phyloP scores from a whole-genome alignment of 2,888 invertebrate genomes.

The Drosophila koepferae region DNA sequence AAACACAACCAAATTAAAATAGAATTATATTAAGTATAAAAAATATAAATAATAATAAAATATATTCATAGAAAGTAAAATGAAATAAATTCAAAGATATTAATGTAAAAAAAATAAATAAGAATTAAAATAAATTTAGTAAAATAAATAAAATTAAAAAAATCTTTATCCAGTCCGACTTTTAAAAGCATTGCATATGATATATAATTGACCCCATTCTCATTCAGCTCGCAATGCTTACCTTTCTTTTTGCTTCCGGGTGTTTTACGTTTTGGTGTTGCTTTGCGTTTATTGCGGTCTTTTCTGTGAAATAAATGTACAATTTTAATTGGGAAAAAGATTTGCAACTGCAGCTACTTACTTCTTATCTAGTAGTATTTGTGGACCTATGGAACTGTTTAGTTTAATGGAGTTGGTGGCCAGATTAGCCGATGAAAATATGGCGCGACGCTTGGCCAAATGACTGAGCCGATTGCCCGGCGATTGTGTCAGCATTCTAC shows the following conservation, averaged over 20 bases:
- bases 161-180: neutral
- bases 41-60: no score
- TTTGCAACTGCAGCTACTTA: slow-evolving; percentile 35
- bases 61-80: no score
- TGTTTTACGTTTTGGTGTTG: slow-evolving; percentile 86
- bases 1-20: no score
- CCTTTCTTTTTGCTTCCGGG: slow-evolving; percentile 86
- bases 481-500: slow-evolving; percentile 86
- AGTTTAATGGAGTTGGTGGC: slow-evolving; percentile 85
- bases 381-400: slow-evolving; percentile 77
- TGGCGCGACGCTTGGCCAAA: slow-evolving; percentile 90
- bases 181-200: neutral
- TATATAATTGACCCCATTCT: neutral
- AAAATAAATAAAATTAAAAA: no score
- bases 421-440: slow-evolving; percentile 90
- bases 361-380: slow-evolving; percentile 83
- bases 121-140: no score
- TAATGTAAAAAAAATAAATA: no score
- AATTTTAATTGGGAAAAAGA: no score
- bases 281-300: slow-evolving; percentile 78
- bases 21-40: no score
- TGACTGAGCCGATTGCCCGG: slow-evolving; percentile 92
- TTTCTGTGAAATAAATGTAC: slow-evolving; percentile 62
- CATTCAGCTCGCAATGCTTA: slow-evolving; percentile 34
- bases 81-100: no score